Percentiles rank a stretch among this genome's conserved stretches.
Evolutionary conservation across 2,113 vertebrate species (phyloP).

Genomic region (Ibidorhyncha struthersii): DNA sequence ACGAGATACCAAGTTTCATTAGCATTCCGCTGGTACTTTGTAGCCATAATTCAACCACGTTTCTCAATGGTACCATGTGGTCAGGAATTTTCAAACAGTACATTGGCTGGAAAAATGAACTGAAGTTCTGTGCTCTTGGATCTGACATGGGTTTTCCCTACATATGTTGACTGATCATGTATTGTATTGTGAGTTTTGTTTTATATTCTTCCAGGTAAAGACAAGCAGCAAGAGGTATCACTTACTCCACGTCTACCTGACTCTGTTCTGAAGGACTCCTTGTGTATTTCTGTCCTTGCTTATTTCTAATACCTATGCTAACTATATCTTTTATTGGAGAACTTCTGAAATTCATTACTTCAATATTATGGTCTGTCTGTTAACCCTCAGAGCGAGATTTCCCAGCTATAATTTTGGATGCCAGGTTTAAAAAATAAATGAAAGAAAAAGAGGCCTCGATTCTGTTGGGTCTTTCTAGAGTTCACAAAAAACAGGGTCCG

Average conservation of each 20-base stretch:
- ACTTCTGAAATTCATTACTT: not conserved
- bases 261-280: not conserved
- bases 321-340: not conserved
- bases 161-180: fast-evolving
- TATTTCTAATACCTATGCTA: not conserved
- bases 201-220: not conserved
- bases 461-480: not conserved
- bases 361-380: not conserved
- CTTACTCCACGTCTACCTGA: not conserved
- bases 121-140: not conserved
- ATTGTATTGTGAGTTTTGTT: fast-evolving
- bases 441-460: not conserved
- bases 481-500: not conserved
- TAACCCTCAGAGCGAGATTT: not conserved
- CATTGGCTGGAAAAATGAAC: fast-evolving
- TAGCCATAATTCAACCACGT: fast-evolving
- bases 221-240: not conserved
- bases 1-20: not conserved
- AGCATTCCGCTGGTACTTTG: not conserved
- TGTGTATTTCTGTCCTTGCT: not conserved
- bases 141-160: not conserved
- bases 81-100: not conserved
- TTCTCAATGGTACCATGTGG: not conserved
- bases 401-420: not conserved
- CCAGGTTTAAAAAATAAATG: not conserved